A percentile compares a stretch with the other conserved stretches of the same genome.
These are phyloP conservation scores for Saguinus midas DNA, from an alignment of 2,113 vertebrate genomes.

Conservation along the genomic window DNA sequence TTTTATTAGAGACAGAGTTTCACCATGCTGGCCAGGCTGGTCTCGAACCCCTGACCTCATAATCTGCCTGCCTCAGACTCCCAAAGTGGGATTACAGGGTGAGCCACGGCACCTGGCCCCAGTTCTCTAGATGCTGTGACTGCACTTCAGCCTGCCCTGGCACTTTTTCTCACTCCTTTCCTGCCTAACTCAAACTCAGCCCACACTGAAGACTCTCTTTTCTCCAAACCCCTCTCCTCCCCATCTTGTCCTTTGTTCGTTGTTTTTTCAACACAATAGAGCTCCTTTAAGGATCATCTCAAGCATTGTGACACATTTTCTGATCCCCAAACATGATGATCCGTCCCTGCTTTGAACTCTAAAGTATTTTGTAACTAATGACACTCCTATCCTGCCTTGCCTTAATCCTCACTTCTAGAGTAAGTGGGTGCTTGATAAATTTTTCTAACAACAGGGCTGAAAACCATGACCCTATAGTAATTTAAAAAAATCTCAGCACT, in stretches of 20 bases:
- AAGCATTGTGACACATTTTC: conserved; percentile 23
- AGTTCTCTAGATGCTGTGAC: background rate
- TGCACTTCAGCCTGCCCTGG: background rate
- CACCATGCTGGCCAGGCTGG: too few relatives aligned
- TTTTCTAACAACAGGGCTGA: background rate
- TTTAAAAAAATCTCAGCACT: background rate
- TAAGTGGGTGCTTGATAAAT: background rate
- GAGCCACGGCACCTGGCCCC: background rate
- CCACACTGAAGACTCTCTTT: background rate
- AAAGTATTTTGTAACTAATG: background rate
- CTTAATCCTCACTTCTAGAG: background rate
- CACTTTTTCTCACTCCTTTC: background rate
- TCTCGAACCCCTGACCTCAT: too few relatives aligned
- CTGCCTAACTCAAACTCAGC: background rate
- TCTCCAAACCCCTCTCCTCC: background rate
- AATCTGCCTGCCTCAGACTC: too few relatives aligned
- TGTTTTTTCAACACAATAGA: background rate
- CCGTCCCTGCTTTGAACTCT: background rate
- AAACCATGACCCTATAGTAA: background rate
- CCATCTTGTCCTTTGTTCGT: background rate
- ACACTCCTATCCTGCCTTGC: background rate
- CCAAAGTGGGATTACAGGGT: too few relatives aligned
- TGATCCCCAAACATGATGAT: background rate
- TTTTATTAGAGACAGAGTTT: too few relatives aligned
- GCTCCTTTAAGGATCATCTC: background rate